Evolutionary conservation across 2,888 invertebrate species (phyloP).

Genomic region (Auanema sp.): DNA sequence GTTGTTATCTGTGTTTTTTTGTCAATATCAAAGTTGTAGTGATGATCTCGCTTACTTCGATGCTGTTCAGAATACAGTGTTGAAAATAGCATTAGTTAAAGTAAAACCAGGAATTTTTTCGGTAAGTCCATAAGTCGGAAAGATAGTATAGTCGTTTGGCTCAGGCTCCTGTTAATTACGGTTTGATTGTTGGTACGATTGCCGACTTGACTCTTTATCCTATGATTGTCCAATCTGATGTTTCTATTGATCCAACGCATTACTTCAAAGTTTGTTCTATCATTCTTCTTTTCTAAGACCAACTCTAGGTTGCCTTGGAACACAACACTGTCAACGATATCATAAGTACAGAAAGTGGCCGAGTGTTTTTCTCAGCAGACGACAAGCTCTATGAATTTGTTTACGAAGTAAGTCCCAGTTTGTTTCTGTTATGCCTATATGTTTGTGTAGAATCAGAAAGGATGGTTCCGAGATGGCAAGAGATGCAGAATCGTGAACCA

Average conservation of each 20-base stretch:
- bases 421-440: neutral
- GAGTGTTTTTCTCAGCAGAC: conserved; percentile 90
- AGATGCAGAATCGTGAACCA: conserved; percentile 92
- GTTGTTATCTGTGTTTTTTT: conserved; percentile 18
- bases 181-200: conserved; percentile 89
- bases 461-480: conserved; percentile 71
- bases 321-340: conserved; percentile 67
- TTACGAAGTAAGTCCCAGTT: conserved; percentile 74
- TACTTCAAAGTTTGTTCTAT: conserved; percentile 76
- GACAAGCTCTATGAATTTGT: conserved; percentile 93
- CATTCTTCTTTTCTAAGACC: conserved; percentile 1
- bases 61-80: conserved; percentile 88
- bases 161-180: conserved; percentile 79
- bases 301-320: conserved; percentile 47
- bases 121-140: conserved; percentile 20
- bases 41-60: conserved; percentile 94
- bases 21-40: conserved; percentile 66
- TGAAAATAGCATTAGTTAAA: conserved; percentile 83
- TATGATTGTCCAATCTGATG: conserved; percentile 66
- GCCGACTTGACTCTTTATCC: conserved; percentile 89
- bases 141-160: conserved; percentile 65
- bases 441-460: conserved; percentile 19
- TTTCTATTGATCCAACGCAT: conserved; percentile 39
- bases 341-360: conserved; percentile 78
- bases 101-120: conserved; percentile 74